Base-by-base conservation (phyloP, 2,797 vertebrate species). In the Cirrhinus mrigala region DNA sequence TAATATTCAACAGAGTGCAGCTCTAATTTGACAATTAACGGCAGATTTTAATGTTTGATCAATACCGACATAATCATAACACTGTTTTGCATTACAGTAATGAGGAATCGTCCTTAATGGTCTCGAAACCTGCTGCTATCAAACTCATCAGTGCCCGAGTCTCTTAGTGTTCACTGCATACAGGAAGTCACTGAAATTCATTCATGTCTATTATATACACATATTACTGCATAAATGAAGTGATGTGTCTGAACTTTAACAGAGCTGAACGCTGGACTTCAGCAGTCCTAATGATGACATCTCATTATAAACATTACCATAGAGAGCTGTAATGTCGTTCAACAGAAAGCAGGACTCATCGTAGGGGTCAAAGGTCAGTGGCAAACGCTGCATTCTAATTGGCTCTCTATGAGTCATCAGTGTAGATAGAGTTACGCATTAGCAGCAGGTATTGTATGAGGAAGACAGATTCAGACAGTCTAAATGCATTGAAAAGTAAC, bases 1-100 rank as follows among this genome's bases (percentile, higher is more conserved):
- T 14, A 69, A 82, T 69, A 64, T 58, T 62, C 62, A 62, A 89
- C 87, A 82, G 73, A 64, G 16, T 11, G 29, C 29, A 1, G 14
- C 15, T 8, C 37, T 81, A 24, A 56, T 70, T 33, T 44, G 50
- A 44, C 11, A 33, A 69, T 69, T 37, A 69, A 54, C 24, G 0
- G 22, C 24, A 44, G 29, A 37, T 71, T 27, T 56, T 2, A 44
- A 37, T 44, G 50, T 58, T 29, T 73, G 6, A 73, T 73, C 40
- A 22, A 22, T 27, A 9, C 33, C 22, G n/a, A 58, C 50, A 37
- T 81, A 75, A 75, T 54, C 27, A 50, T 5, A 27, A 50, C 18
- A 54, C 29, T 75, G 50, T 37, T 56, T 76, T 56, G 74, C 29
- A 56, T 56, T 37, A 37, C 29, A 58, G 20, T 37, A 40, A 56